Base-by-base conservation (phyloP, 2,888 invertebrate genomes). In the Thymelicus sylvestris region DNA sequence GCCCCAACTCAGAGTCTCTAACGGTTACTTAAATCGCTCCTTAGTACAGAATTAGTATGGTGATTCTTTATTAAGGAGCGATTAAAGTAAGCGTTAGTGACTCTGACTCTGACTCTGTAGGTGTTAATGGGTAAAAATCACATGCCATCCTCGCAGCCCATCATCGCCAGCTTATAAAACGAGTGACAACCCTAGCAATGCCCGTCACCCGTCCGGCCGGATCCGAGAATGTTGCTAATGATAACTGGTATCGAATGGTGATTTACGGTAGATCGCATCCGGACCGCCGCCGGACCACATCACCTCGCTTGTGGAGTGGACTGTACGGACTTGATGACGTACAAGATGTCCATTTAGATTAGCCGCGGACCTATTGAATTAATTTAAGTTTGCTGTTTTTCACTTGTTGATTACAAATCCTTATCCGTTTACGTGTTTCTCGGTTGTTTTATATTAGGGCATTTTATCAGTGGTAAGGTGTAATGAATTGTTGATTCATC, bases 191-290 rank as follows among this genome's bases (percentile, higher is more conserved):
- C 55, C 55, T 55, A 24, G 4, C 19, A 24, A 55, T 12, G 19
- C 7, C 55, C 55, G 55, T 55, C 55, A 59, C 59, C 65, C 70
- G 70, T 71, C 61, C 50, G 66, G 70, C 70, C 66, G 66, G 70
- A 61, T 71, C 70, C 15, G 65, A 66, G 71, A 71, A 70, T 70
- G 66, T 61, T 66, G 71, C 71, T 71, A 71, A 71, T 71, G 66
- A 71, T 66, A 66, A 71, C 71, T 71, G 71, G 71, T 71, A 71
- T 71, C 60, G 66, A 63, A 65, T 66, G 66, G 71, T 71, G 71
- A 71, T 70, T 66, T 70, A 70, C 70, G 70, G 70, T 44, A 50
- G 65, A 65, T 65, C 65, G 70, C 65, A 66, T 70, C 70, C 65
- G 64, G 60, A 65, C 65, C 57, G 31, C 65, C 57, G 31, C 62